A percentile compares a stretch with the other conserved stretches of the same genome.
phyloP scores from a whole-genome alignment of 1,140 invertebrate genomes.

The Alviniconcha marisindica region DNA sequence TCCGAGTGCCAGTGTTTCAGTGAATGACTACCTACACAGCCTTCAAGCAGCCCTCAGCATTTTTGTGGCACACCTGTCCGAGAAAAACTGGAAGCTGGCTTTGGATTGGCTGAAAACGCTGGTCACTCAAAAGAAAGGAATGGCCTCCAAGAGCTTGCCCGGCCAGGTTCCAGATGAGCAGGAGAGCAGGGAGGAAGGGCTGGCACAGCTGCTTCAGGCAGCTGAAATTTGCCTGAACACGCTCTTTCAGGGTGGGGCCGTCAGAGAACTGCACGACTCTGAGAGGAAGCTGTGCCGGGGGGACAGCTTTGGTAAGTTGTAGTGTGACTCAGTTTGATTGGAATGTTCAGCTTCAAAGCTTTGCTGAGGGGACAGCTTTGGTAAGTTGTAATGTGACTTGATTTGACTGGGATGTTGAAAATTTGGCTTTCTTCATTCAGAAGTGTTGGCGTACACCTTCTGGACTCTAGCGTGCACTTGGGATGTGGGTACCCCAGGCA shows the following conservation, averaged over 20 bases:
- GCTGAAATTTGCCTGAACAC: background rate
- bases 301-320: background rate
- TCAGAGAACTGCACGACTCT: background rate
- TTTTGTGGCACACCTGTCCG: constrained; percentile 30
- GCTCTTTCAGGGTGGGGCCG: background rate
- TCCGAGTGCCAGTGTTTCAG: background rate
- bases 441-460: no score
- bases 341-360: no score
- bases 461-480: no score
- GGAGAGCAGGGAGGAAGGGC: background rate
- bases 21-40: constrained; percentile 3
- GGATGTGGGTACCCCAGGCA: no score
- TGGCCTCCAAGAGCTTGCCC: no score
- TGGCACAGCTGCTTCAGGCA: background rate
- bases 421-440: no score
- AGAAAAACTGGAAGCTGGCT: constrained; percentile 39
- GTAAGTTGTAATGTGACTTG: no score
- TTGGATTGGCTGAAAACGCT: constrained; percentile 33
- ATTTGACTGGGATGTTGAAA: no score
- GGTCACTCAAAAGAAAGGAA: background rate
- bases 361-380: no score
- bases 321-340: no score
- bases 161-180: background rate
- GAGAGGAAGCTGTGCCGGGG: background rate
- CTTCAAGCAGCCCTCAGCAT: constrained; percentile 31